Conservation (phyloP, 2,888 invertebrate genomes). For the Frankliniella intonsa region DNA sequence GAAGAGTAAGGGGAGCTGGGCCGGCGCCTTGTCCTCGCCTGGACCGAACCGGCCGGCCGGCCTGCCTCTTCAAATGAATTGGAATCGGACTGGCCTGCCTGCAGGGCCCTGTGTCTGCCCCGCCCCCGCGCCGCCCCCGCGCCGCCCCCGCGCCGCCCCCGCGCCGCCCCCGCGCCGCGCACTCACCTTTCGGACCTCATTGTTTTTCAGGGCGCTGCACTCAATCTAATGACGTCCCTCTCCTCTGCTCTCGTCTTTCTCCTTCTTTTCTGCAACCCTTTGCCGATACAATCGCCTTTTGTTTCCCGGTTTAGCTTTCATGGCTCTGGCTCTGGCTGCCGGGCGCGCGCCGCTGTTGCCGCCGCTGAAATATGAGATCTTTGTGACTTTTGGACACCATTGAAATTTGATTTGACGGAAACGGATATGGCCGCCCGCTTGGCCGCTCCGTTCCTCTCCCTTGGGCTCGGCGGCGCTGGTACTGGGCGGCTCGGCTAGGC, state of each 20-base stretch:
- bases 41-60: too few species aligned
- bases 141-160: too few species aligned
- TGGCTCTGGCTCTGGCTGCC: not conserved
- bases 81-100: not conserved
- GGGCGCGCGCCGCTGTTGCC: not conserved
- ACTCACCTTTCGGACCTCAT: slow-evolving; percentile 20
- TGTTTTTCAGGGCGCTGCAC: slow-evolving; percentile 19
- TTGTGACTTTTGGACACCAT: slow-evolving; percentile 1
- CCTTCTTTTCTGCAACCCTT: not conserved
- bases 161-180: not conserved
- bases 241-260: not conserved
- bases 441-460: too few species aligned
- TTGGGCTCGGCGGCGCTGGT: too few species aligned
- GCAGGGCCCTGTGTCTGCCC: not conserved
- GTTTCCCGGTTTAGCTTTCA: slow-evolving; percentile 25
- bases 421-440: not conserved
- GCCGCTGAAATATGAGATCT: slow-evolving; percentile 15
- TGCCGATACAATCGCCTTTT: slow-evolving; percentile 20
- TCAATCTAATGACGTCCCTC: slow-evolving; percentile 15
- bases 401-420: slow-evolving; percentile 10
- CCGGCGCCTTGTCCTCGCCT: too few species aligned
- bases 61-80: not conserved
- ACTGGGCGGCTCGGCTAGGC: too few species aligned
- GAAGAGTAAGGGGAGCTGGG: too few species aligned
- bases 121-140: not conserved